These are phyloP conservation scores for Psilopsiagon aurifrons DNA, from an alignment of 2,113 vertebrate species.

Conservation along the genomic window DNA sequence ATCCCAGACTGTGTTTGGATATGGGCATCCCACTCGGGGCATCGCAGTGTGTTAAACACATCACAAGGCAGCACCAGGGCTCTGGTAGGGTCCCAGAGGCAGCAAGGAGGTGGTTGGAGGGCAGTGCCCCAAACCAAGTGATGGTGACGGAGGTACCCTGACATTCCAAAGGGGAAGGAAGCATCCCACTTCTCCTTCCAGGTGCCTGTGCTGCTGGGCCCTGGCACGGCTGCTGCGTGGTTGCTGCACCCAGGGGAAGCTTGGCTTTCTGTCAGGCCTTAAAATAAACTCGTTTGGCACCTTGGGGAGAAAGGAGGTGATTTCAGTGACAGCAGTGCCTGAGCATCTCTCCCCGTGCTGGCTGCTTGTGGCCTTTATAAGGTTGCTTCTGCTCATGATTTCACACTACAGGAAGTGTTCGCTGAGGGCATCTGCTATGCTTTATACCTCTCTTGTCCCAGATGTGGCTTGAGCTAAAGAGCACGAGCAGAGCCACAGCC, in stretches of 20 bases:
- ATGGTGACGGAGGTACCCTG: rapidly evolving
- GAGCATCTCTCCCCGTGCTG: neutral
- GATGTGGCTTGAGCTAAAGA: neutral
- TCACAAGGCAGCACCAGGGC: rapidly evolving
- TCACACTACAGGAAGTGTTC: neutral
- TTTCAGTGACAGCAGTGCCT: neutral
- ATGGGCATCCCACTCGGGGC: rapidly evolving
- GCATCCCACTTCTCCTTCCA: neutral
- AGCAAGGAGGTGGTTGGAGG: rapidly evolving
- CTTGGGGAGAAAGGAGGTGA: neutral
- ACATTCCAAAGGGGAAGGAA: neutral
- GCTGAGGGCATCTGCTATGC: neutral
- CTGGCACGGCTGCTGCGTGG: rapidly evolving
- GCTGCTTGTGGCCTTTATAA: neutral
- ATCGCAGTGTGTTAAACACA: neutral
- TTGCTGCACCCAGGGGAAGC: neutral
- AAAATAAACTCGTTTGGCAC: neutral
- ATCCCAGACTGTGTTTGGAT: neutral
- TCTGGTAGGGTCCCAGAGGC: neutral
- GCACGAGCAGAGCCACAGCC: neutral
- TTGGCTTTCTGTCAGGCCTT: neutral
- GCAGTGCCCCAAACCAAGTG: rapidly evolving
- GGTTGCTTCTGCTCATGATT: neutral
- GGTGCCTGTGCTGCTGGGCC: neutral
- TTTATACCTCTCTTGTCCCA: neutral